Base-by-base conservation (phyloP, 2,797 vertebrate species). In the Sebastes trivittatus region DNA sequence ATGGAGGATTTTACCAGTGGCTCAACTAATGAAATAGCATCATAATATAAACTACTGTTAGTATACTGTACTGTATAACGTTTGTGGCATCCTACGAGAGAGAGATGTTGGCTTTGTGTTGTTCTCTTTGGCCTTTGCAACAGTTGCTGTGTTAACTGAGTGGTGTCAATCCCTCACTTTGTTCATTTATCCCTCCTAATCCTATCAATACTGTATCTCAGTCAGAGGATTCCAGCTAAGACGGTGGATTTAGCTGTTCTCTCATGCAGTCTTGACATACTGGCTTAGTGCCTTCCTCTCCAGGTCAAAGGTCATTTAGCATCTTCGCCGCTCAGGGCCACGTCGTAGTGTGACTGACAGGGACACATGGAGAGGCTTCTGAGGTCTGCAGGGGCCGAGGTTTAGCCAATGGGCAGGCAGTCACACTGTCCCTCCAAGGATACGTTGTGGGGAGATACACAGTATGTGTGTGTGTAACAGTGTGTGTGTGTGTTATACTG, bases 311-410 rank as follows among this genome's bases (percentile, higher is more conserved):
- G 55, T 81, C 72, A 80, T 16, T 62, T 59, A 32, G 61, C 42
- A 25, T 73, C 65, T 32, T 73, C 7, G n/a, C 58, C 7, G 11
- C 72, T 42, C 22, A 18, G 65, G 32, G 34, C 4, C 4, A n/a
- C 18, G 8, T 42, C 63, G 55, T 30, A 23, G 23, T 62, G 49
- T 85, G 88, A 83, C 65, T 80, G 77, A 85, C 78, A 69, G 78
- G 68, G 59, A 54, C 81, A 76, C 61, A 75, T 77, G 77, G 36
- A 66, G 46, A 68, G 72, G 52, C 49, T 27, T 30, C 67, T 64
- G 46, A 14, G 10, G n/a, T 72, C 80, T 77, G 81, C 4, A n/a
- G 20, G 56, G 64, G 32, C 11, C 3, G 11, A 74, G 25, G 38
- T 66, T 74, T 49, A 84, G 56, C 59, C 72, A 62, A 75, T 52